These are phyloP conservation scores for Polyommatus iphigenia DNA, from an alignment of 2,888 invertebrate species.

Conservation along the genomic window DNA sequence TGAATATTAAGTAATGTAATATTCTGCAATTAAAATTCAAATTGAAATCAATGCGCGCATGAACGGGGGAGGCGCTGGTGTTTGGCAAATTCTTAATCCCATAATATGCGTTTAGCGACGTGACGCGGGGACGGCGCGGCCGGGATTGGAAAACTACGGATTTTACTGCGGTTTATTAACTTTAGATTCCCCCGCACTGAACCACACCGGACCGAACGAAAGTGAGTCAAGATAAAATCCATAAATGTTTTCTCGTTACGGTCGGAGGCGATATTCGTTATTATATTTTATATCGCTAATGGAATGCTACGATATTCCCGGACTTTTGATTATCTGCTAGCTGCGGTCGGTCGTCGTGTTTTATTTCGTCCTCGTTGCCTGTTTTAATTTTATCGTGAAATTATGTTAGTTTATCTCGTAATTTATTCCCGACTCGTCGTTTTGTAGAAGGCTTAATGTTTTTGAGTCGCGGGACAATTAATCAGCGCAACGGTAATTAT, in stretches of 20 bases:
- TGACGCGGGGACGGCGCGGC: conserved; percentile 14
- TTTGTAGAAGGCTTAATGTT: conserved; percentile 21
- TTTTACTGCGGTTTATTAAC: conserved; percentile 30
- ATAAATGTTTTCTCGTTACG: conserved; percentile 8
- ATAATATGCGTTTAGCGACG: conserved; percentile 47
- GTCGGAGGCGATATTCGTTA: conserved; percentile 2
- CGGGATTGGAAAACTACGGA: conserved; percentile 28
- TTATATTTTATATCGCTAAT: conserved; percentile 16
- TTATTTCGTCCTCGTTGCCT: conserved; percentile 8
- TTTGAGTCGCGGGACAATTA: conserved; percentile 11
- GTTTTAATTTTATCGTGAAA: conserved; percentile 20
- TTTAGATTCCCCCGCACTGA: neutral
- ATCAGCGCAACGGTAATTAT: conserved; percentile 12
- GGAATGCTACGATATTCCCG: conserved; percentile 8
- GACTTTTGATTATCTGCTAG: conserved; percentile 29
- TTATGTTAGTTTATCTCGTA: conserved; percentile 19
- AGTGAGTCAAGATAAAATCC: conserved; percentile 23
- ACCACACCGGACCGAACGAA: neutral
- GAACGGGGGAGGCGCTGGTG: conserved; percentile 50
- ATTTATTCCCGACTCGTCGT: conserved; percentile 2
- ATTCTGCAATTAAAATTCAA: conserved; percentile 81
- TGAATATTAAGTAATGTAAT: conserved; percentile 79
- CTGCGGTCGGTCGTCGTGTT: conserved; percentile 4
- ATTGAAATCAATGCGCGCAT: conserved; percentile 80
- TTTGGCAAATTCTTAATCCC: conserved; percentile 46